Evolutionary conservation across 2,888 invertebrate species (phyloP).

Genomic region (Temnothorax ravouxi): DNA sequence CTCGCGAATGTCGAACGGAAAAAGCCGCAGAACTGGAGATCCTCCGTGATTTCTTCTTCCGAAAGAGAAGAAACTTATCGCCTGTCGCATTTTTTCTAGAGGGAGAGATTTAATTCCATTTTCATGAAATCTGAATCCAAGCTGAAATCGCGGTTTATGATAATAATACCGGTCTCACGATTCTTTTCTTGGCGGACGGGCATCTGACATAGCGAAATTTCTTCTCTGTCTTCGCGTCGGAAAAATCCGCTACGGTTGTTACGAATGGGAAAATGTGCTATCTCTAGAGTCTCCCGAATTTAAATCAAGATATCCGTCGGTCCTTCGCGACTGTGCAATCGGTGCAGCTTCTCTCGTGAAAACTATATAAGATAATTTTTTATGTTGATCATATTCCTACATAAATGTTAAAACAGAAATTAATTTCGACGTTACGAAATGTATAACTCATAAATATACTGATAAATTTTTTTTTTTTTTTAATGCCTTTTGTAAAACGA

Average conservation of each 20-base stretch:
- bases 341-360: neutral
- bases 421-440: neutral
- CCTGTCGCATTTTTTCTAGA: neutral
- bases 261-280: neutral
- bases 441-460: neutral
- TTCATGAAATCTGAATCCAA: slow-evolving; percentile 68
- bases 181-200: slow-evolving; percentile 39
- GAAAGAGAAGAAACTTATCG: neutral
- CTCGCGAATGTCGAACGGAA: slow-evolving; percentile 37
- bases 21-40: slow-evolving; percentile 23
- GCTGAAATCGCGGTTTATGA: slow-evolving; percentile 69
- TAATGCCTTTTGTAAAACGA: neutral
- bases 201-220: slow-evolving; percentile 63
- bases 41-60: slow-evolving; percentile 7
- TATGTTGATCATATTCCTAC: neutral
- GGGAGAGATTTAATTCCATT: slow-evolving; percentile 75
- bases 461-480: neutral
- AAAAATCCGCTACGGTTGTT: neutral
- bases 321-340: neutral
- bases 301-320: neutral
- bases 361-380: neutral
- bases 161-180: slow-evolving; percentile 60
- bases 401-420: slow-evolving; percentile 9
- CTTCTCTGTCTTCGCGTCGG: neutral
- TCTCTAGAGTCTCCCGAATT: slow-evolving; percentile 8